A percentile compares a stretch with the other conserved stretches of the same genome.
These are phyloP conservation scores for Hexactinellida sp. DNA, from an alignment of 37 sponge, comb jelly and placozoan genomes.

Conservation along the genomic window DNA sequence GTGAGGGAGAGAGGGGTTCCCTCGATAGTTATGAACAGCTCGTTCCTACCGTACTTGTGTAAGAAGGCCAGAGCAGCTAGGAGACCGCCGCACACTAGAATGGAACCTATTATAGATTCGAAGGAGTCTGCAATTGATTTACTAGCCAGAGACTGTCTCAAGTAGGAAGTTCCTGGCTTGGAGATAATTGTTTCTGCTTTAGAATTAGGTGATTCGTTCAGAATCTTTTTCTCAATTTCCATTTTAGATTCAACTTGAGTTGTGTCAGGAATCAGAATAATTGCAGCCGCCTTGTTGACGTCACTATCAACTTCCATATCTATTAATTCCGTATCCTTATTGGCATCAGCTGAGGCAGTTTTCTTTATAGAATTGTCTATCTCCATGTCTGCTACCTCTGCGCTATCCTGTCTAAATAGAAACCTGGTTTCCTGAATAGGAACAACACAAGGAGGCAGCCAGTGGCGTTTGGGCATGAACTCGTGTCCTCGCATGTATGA, in stretches of 20 bases:
- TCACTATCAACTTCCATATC: background rate
- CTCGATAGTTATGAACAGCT: background rate
- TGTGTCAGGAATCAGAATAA: background rate
- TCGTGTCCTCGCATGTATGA: background rate
- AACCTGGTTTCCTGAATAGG: background rate
- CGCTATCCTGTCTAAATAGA: background rate
- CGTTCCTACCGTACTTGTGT: background rate
- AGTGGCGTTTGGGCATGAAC: background rate
- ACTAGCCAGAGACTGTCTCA: slow-evolving; percentile 46
- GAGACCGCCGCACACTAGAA: slow-evolving; percentile 64
- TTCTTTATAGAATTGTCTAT: background rate
- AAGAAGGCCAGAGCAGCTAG: slow-evolving; percentile 50
- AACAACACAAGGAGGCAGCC: background rate
- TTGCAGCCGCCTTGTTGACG: background rate
- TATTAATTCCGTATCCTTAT: background rate
- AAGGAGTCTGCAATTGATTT: slow-evolving; percentile 84
- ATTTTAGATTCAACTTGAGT: background rate
- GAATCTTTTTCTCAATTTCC: background rate
- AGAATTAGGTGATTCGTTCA: background rate
- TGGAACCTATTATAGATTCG: slow-evolving; percentile 79
- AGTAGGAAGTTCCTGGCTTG: slow-evolving; percentile 1
- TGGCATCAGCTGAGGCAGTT: background rate
- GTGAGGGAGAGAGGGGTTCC: background rate
- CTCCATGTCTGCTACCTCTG: background rate
- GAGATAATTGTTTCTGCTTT: background rate